These are phyloP conservation scores for Tipula confusa DNA, from an alignment of 2,888 invertebrate genomes.

Conservation along the genomic window DNA sequence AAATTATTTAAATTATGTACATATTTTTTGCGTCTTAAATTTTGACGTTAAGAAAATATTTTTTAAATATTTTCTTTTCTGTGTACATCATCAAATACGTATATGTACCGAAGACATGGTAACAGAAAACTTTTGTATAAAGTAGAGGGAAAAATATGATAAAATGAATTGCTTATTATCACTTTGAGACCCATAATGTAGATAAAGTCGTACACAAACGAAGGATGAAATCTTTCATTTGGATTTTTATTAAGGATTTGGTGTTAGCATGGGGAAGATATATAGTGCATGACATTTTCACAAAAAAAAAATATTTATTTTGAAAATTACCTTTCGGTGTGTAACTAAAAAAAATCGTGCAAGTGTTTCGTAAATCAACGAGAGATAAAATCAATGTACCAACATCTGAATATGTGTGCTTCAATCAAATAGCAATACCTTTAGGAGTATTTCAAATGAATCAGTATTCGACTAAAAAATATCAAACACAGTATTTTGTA, in stretches of 20 bases:
- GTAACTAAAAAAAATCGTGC: no score
- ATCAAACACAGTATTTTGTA: no score
- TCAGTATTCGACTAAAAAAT: no score
- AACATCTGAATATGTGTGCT: no score
- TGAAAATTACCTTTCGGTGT: no score
- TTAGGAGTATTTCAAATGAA: no score
- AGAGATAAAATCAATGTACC: no score
- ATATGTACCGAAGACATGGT: neutral
- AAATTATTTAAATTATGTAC: neutral
- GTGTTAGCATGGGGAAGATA: neutral
- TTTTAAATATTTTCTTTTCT: neutral
- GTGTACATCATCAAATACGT: neutral
- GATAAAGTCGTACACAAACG: neutral
- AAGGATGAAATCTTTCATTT: neutral
- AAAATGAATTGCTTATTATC: constrained; percentile 20
- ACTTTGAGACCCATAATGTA: constrained; percentile 20
- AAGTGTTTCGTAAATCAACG: no score
- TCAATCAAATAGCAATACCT: no score
- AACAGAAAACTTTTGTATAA: neutral
- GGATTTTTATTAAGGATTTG: neutral
- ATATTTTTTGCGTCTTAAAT: neutral
- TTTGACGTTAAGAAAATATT: neutral
- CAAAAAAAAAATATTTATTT: no score
- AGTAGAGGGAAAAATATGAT: neutral
- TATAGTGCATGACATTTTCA: neutral